Base-by-base conservation (phyloP, 2,113 vertebrate species). In the Silurus glanis region DNA sequence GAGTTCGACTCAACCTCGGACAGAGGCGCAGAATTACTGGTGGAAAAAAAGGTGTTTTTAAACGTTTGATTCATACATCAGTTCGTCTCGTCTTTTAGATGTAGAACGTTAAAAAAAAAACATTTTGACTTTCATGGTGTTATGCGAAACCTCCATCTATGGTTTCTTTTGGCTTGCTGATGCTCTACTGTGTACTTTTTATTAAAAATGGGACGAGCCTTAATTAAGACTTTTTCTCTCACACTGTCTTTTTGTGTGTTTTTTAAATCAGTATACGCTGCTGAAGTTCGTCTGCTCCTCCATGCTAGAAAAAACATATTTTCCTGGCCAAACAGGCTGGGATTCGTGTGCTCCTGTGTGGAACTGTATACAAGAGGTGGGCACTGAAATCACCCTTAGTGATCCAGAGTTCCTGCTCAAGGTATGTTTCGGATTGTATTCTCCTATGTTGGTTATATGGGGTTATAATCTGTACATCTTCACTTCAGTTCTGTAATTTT, bases 351-450 rank as follows among this genome's bases (percentile, higher is more conserved):
- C 86, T 0, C 69, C 61, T 17, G 85, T 91, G 21, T 95, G 94
- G 90, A 83, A 37, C 45, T 87, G 5, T 19, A 94, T 98, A 81
- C 92, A 80, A 49, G 49, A 80, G 14, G 84, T 95, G 81, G 95
- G 92, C 0, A 87, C 91, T 19, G 92, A 94, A 4, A 90, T 97
- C 67, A 94, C 96, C 21, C 72, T 62, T 0, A 45, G 56, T 7
- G 96, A 98, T 64, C 95, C 97, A 0, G 93, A 97, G 92, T 98
- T 97, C 92, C 90, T 97, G 83, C 95, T 98, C 12, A 98, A 98
- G 96, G 97, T 97, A 90, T 10, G n/a, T 67, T 67, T 69, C 8
- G 1, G 47, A 51, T 0, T 19, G 21, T 16, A 25, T 16, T 16
- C 3, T 76, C 23, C 12, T 76, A 12, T 8, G 3, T 76, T 12